phyloP scores from a whole-genome alignment of 2,888 invertebrate species.

The Drosophila tripunctata region DNA sequence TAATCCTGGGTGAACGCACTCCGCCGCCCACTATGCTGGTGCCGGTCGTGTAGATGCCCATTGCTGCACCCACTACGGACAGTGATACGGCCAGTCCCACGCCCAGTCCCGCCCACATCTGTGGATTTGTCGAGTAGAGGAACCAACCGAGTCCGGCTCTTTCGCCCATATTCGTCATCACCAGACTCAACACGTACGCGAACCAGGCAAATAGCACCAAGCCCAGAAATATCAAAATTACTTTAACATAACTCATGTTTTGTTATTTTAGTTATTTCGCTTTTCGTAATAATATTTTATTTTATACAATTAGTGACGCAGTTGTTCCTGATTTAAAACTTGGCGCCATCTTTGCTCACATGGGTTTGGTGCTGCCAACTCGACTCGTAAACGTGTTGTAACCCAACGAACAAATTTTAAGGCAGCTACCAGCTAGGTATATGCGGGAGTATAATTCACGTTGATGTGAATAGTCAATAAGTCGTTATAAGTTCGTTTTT shows the following conservation, averaged over 20 bases:
- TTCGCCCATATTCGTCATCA: slow-evolving; percentile 93
- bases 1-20: slow-evolving; percentile 98
- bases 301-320: too few species aligned
- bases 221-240: background rate
- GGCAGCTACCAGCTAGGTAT: too few species aligned
- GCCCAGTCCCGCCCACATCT: slow-evolving; percentile 98
- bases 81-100: slow-evolving; percentile 97
- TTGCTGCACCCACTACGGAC: slow-evolving; percentile 98
- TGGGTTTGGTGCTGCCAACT: background rate
- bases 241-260: slow-evolving; percentile 21
- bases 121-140: slow-evolving; percentile 93
- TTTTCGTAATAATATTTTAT: too few species aligned
- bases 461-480: too few species aligned
- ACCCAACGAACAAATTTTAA: background rate
- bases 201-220: slow-evolving; percentile 85
- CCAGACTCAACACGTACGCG: slow-evolving; percentile 84
- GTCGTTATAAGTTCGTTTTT: too few species aligned
- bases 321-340: background rate
- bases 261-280: background rate
- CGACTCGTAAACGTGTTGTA: background rate
- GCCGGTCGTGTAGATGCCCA: slow-evolving; percentile 98
- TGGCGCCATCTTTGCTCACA: background rate
- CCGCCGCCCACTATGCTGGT: slow-evolving; percentile 98
- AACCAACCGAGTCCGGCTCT: slow-evolving; percentile 95
- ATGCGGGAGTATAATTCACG: too few species aligned